Evolutionary conservation across 2,113 vertebrate species (phyloP), one percentile per base, ranked within the genome.

Genomic region (Hippocampus comes): DNA sequence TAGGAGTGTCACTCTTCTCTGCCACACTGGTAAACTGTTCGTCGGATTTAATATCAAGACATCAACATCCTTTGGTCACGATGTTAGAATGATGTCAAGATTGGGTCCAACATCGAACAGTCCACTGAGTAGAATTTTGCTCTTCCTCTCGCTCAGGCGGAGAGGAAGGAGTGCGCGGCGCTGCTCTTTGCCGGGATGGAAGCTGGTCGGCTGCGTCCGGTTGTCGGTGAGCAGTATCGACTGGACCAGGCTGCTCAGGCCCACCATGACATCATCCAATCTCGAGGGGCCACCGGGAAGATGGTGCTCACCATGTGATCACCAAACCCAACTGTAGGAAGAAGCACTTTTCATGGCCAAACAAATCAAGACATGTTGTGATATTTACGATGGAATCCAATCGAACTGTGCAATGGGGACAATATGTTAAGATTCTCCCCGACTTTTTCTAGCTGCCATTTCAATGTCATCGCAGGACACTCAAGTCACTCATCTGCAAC

Each of bases 11-110:
- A 20, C 74, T 95, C 0, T 92, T 78, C 80, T 87, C 73, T 30
- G 84, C 94, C 65, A 93, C 92, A 30, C 88, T 92, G 92, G 97
- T 98, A 92, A 69, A 55, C 48, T 21, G 11, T 14, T 43, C 10
- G 34, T 18, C 27, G 20, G 6, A 34, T 20, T 2, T 18, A 61
- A 34, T 15, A 11, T 30, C 57, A 60, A 60, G n/a, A 25, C 10
- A 4, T 57, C 4, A 49, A 51, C 48, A 59, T 25, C 30, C 34
- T 38, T 38, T 38, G 30, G 30, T 34, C 30, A 34, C 30, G 4
- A 34, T 34, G 4, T 34, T 34, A 34, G 30, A 34, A 34, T 34
- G 30, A 46, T 46, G 43, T 38, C 7, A 41, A 38, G 43, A 12
- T 46, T 46, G 4, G 43, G 43, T 46, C 4, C 12, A 42, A 41